Evolutionary conservation across 2,797 vertebrate species (phyloP).

Genomic region (Pachyuromys duprasi): DNA sequence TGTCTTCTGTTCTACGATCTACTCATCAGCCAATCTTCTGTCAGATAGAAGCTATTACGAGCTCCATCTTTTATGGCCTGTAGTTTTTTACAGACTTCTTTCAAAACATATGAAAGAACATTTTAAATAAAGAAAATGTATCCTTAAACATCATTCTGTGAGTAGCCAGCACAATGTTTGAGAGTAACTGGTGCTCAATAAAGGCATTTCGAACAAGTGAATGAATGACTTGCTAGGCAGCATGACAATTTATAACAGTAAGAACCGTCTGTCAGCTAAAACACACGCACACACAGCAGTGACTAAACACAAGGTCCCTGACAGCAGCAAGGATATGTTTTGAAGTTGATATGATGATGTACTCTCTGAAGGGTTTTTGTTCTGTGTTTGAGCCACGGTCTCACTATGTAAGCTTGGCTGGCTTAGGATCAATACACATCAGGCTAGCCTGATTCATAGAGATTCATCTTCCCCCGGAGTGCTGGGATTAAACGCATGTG

Average conservation of each 20-base stretch:
- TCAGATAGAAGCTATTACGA: background rate
- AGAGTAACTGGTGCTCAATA: background rate
- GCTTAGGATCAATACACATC: background rate
- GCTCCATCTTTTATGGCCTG: background rate
- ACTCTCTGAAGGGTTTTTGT: background rate
- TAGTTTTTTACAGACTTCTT: slow-evolving; percentile 3
- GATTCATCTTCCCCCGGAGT: background rate
- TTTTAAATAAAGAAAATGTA: background rate
- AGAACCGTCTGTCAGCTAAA: background rate
- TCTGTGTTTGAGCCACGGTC: background rate
- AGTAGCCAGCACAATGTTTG: background rate
- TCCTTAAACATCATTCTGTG: background rate
- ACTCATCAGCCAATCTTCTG: background rate
- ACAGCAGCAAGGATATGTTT: background rate
- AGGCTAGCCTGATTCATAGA: background rate
- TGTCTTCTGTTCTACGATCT: background rate
- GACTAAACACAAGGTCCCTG: background rate
- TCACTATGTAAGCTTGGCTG: background rate
- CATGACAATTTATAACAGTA: background rate
- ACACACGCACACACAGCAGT: background rate
- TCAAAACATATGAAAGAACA: slow-evolving; percentile 16
- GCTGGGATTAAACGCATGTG: background rate
- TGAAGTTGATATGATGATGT: background rate
- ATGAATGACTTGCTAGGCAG: background rate
- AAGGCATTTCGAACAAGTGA: slow-evolving; percentile 47